Base-by-base conservation (phyloP, 2,113 vertebrate species). In the Pteruthius melanotis region DNA sequence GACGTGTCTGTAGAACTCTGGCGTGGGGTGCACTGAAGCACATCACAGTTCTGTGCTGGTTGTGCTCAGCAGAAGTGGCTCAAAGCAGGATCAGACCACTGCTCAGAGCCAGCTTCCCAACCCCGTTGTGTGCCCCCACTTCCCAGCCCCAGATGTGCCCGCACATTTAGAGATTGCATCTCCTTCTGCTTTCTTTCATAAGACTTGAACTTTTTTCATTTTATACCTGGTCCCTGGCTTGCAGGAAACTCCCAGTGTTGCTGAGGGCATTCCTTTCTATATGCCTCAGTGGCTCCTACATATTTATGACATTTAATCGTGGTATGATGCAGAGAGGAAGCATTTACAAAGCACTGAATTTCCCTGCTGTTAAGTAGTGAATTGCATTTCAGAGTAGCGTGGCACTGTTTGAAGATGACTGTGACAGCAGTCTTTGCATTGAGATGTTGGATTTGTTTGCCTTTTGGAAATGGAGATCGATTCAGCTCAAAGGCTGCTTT, bases 21-120 rank as follows among this genome's bases (percentile, higher is more conserved):
- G 39, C 3, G 1, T 0, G 1, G 47, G 24, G 21, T 2, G 1
- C 37, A 11, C 17, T 7, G 12, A 44, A 37, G 40, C 44, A 44
- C 40, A 28, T 4, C 4, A 0, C 9, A 3, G 40, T 64, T 49
- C 54, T 42, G 13, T 15, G 16, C 15, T 24, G 47, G n/a, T 74
- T 3, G 2, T 76, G 47, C 84, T 72, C 70, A 60, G 66, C 52
- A 91, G 6, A 74, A n/a, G 27, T 7, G 49, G 56, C 80, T 78
- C 74, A 42, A 13, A 50, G 52, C 72, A 75, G 64, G 63, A 47
- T 37, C 33, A 72, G 49, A 21, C 14, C 61, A 9, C 44, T 53
- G 61, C 53, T 75, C 77, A 68, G 64, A 63, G 26, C 76, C 52
- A 63, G 59, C 77, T 84, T 47, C 44, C 54, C 70, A 39, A 11